A percentile compares a stretch with the other conserved stretches of the same genome.
These are phyloP conservation scores for Rapana venosa DNA, from an alignment of 2,888 invertebrate genomes.

Conservation along the genomic window DNA sequence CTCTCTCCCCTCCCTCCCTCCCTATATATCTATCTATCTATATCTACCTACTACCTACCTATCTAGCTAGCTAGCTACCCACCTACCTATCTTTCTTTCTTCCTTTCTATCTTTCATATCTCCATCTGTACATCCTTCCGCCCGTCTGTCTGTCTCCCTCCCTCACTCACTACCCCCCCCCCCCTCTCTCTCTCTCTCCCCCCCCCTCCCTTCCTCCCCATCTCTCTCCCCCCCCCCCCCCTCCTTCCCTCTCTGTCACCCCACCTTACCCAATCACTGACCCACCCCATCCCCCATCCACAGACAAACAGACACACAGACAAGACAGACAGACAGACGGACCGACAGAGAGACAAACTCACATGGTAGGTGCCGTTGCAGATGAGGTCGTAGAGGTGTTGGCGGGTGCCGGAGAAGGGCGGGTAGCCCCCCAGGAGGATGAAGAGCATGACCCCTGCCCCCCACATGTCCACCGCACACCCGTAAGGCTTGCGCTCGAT, in stretches of 20 bases:
- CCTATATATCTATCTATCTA: too few relatives aligned
- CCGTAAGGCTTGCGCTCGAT: conserved; percentile 88
- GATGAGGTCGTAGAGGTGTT: conserved; percentile 94
- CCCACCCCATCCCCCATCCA: background rate
- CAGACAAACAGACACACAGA: background rate
- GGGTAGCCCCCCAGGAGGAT: conserved; percentile 94
- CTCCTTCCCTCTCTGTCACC: background rate
- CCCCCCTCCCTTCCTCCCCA: background rate
- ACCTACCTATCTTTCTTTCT: too few relatives aligned
- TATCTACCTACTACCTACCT: too few relatives aligned
- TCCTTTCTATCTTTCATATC: too few relatives aligned
- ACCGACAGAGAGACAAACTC: conserved; percentile 52
- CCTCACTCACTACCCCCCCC: background rate
- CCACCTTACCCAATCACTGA: background rate
- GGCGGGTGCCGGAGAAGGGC: conserved; percentile 96
- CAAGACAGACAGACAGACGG: conserved; percentile 1
- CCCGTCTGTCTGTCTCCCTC: too few relatives aligned
- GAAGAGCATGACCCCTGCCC: conserved; percentile 95
- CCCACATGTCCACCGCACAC: conserved; percentile 98
- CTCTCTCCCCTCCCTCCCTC: too few relatives aligned
- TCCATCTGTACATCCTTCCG: too few relatives aligned
- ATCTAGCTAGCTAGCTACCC: too few relatives aligned
- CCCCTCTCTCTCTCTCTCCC: conserved; percentile 15
- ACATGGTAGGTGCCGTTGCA: conserved; percentile 78
- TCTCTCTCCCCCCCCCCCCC: background rate